Percentiles rank a stretch among this genome's conserved stretches.
phyloP scores from a whole-genome alignment of 2,888 invertebrate genomes.

The Watsonalla binaria region DNA sequence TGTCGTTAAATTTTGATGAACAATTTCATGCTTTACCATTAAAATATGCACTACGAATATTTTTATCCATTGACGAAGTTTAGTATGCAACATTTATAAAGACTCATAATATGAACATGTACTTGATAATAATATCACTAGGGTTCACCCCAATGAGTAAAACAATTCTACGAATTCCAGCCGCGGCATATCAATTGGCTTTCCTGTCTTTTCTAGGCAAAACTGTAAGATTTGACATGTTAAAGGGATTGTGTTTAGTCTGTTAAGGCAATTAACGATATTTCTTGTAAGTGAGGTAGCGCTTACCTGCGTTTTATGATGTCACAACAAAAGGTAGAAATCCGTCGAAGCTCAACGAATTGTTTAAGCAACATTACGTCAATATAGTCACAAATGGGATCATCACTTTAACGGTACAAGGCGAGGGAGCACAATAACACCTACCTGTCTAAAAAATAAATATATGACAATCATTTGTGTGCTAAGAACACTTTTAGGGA shows the following conservation, averaged over 20 bases:
- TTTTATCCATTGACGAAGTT: too few relatives aligned
- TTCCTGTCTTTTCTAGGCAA: constrained; percentile 6
- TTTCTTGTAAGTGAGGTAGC: constrained; percentile 69
- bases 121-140: too few relatives aligned
- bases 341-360: constrained; percentile 27
- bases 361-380: constrained; percentile 71
- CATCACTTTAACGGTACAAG: constrained; percentile 62
- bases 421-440: constrained; percentile 40
- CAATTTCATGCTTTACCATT: neutral
- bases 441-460: constrained; percentile 40
- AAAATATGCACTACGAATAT: neutral
- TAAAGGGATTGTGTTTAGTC: constrained; percentile 48
- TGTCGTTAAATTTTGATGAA: neutral
- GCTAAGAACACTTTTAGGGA: neutral
- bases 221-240: constrained; percentile 23
- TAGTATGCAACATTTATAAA: too few relatives aligned
- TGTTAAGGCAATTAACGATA: constrained; percentile 59
- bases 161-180: neutral
- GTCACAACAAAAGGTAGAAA: constrained; percentile 44
- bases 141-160: too few relatives aligned
- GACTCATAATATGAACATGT: too few relatives aligned
- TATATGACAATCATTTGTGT: neutral
- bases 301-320: constrained; percentile 68
- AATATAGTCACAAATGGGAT: constrained; percentile 57
- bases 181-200: neutral